Evolutionary conservation across 2,797 vertebrate species (phyloP).

Genomic region (Limosa lapponica): DNA sequence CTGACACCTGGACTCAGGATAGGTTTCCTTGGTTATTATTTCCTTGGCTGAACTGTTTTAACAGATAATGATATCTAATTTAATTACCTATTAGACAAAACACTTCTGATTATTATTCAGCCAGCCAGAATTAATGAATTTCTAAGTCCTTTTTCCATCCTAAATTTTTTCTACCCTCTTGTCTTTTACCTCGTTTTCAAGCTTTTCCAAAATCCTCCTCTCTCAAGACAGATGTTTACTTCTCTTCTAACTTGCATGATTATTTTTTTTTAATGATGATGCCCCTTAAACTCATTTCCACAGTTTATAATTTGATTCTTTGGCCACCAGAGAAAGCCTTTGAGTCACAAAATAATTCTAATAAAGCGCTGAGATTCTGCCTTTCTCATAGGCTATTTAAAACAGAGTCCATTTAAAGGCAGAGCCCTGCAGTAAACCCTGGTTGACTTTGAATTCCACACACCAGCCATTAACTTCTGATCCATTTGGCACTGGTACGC

Average conservation of each 20-base stretch:
- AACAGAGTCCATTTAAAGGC: neutral
- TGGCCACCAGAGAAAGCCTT: neutral
- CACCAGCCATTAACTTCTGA: neutral
- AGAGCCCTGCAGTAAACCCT: neutral
- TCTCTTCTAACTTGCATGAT: neutral
- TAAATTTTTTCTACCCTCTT: neutral
- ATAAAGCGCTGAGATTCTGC: neutral
- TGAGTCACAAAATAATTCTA: neutral
- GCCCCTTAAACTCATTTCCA: neutral
- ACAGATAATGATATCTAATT: slow-evolving; percentile 14
- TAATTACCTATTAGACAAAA: slow-evolving; percentile 38
- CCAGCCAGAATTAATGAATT: neutral
- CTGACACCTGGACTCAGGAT: neutral
- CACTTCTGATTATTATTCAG: slow-evolving; percentile 1
- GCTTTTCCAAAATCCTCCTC: neutral
- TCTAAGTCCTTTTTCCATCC: neutral
- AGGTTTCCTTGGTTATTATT: neutral
- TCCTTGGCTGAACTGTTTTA: slow-evolving; percentile 10
- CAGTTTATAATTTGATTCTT: neutral
- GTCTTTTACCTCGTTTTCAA: neutral
- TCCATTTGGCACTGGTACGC: neutral
- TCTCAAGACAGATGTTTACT: neutral
- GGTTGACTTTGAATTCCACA: neutral
- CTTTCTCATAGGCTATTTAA: neutral
- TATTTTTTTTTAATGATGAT: neutral